Conservation (phyloP, 2,888 invertebrate species). For the Malthinus flaveolus region DNA sequence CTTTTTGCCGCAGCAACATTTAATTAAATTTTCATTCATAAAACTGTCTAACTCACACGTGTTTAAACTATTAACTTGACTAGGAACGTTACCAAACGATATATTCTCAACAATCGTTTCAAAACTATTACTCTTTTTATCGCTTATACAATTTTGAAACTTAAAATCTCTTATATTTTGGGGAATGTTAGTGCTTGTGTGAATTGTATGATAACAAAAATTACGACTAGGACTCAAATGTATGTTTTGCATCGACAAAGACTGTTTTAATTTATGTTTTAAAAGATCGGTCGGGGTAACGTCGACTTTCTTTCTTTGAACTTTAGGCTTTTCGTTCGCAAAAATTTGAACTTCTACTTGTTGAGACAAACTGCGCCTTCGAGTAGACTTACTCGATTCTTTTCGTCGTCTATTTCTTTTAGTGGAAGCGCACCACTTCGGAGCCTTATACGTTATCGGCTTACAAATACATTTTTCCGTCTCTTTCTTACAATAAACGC, state of each 20-base stretch:
- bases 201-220: conserved; percentile 51
- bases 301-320: conserved; percentile 28
- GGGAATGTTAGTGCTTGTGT: conserved; percentile 40
- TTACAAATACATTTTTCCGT: conserved; percentile 14
- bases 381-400: not conserved
- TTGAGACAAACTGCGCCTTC: not conserved
- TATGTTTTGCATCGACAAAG: conserved; percentile 52
- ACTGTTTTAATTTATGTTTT: conserved; percentile 50
- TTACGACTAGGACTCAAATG: conserved; percentile 28
- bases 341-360: not conserved
- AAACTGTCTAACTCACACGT: not conserved
- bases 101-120: conserved; percentile 25
- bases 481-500: conserved; percentile 12
- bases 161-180: conserved; percentile 19
- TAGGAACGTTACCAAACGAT: conserved; percentile 13
- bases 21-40: conserved; percentile 36
- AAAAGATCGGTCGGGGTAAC: conserved; percentile 43
- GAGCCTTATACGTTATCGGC: conserved; percentile 10
- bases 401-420: conserved; percentile 1
- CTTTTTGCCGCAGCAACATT: conserved; percentile 43
- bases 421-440: conserved; percentile 6
- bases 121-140: conserved; percentile 21
- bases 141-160: conserved; percentile 19
- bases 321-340: not conserved
- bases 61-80: conserved; percentile 6